These are phyloP conservation scores for Arizona elegans DNA, from an alignment of 2,113 vertebrate species.

Conservation along the genomic window DNA sequence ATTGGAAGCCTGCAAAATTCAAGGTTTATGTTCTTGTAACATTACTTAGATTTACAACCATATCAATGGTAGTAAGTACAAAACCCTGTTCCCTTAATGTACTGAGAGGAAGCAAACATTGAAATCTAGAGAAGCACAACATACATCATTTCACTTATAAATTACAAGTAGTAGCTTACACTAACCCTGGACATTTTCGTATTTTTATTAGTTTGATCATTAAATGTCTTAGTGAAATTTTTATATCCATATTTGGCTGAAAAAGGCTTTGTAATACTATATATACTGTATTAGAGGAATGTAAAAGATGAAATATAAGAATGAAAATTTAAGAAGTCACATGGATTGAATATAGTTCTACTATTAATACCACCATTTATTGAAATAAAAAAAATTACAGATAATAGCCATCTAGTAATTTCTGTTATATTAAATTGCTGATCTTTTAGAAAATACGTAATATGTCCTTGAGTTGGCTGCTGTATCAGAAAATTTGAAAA, in stretches of 20 bases:
- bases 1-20: conserved; percentile 42
- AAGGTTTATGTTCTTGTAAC: conserved; percentile 66
- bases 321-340: conserved; percentile 31
- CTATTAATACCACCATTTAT: not conserved
- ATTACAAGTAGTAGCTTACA: conserved; percentile 27
- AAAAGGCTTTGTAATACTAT: conserved; percentile 42
- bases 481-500: not conserved
- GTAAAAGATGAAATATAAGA: too few species aligned
- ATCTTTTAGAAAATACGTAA: not conserved
- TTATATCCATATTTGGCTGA: conserved; percentile 13
- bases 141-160: conserved; percentile 15
- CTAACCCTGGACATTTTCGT: conserved; percentile 18
- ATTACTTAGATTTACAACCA: conserved; percentile 62
- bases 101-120: conserved; percentile 21
- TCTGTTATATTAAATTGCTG: not conserved
- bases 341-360: not conserved
- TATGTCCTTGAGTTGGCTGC: not conserved
- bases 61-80: conserved; percentile 60
- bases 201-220: conserved; percentile 38
- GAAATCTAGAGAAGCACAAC: conserved; percentile 33
- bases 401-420: not conserved
- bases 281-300: conserved; percentile 11
- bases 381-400: not conserved
- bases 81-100: conserved; percentile 33
- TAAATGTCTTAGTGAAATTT: conserved; percentile 39